Percentiles rank a stretch among this genome's conserved stretches.
These are phyloP conservation scores for Lophotriccus pileatus DNA, from an alignment of 2,797 vertebrate genomes.

Conservation along the genomic window DNA sequence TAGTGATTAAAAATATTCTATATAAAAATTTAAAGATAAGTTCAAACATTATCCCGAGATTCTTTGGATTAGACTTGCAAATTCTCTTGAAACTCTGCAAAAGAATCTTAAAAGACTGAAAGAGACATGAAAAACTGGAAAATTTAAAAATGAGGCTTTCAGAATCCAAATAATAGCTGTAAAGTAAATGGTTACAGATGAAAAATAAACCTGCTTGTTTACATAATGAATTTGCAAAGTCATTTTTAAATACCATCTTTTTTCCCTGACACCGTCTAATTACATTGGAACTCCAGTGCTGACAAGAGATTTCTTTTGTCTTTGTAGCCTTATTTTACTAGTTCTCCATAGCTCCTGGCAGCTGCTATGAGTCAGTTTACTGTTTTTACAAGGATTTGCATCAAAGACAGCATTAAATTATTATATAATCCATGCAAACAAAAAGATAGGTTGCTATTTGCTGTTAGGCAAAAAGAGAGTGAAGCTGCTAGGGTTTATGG, in stretches of 20 bases:
- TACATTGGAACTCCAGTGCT: neutral
- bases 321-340: neutral
- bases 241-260: neutral
- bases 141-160: neutral
- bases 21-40: neutral
- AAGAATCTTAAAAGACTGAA: neutral
- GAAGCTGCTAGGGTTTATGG: slow-evolving; percentile 20
- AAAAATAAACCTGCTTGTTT: neutral
- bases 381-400: slow-evolving; percentile 5
- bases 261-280: neutral
- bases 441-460: slow-evolving; percentile 29
- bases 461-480: slow-evolving; percentile 53
- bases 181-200: neutral
- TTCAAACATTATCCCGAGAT: neutral
- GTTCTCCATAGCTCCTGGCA: slow-evolving; percentile 21
- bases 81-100: neutral
- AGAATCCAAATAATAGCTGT: neutral
- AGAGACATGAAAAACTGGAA: neutral
- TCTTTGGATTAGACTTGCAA: neutral
- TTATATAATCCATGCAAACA: slow-evolving; percentile 36
- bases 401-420: slow-evolving; percentile 29
- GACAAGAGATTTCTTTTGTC: neutral
- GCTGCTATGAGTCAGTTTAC: slow-evolving; percentile 28
- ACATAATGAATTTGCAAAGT: neutral
- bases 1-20: neutral